Evolutionary conservation across 2,113 vertebrate genomes (phyloP).

Genomic region (Solea solea): DNA sequence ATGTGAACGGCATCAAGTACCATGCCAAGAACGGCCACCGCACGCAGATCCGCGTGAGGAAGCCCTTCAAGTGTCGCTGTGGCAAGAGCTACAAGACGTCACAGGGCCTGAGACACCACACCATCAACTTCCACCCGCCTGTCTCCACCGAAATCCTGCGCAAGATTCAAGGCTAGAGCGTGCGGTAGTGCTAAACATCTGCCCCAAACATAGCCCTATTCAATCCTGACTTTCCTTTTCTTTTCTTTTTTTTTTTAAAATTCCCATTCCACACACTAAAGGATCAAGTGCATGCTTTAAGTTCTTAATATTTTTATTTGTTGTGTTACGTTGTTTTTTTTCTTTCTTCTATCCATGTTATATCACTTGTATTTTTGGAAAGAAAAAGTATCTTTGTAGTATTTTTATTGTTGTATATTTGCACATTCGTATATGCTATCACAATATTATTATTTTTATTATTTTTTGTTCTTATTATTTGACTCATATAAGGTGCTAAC

Average conservation of each 20-base stretch:
- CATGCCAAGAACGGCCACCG: slow-evolving; percentile 99
- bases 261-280: slow-evolving; percentile 65
- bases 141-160: slow-evolving; percentile 96
- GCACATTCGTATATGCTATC: slow-evolving; percentile 92
- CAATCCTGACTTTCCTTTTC: slow-evolving; percentile 75
- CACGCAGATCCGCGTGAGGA: slow-evolving; percentile 98
- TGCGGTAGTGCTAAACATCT: slow-evolving; percentile 7
- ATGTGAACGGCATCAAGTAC: slow-evolving; percentile 99
- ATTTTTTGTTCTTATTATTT: slow-evolving; percentile 84
- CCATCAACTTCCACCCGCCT: slow-evolving; percentile 98
- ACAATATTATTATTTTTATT: slow-evolving; percentile 82
- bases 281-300: slow-evolving; percentile 92
- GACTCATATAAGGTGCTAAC: slow-evolving; percentile 92
- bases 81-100: slow-evolving; percentile 99
- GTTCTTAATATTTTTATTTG: slow-evolving; percentile 32
- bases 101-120: slow-evolving; percentile 98
- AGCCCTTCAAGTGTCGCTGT: slow-evolving; percentile 99
- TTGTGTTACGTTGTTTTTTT: slow-evolving; percentile 32
- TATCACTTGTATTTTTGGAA: slow-evolving; percentile 86
- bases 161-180: slow-evolving; percentile 95
- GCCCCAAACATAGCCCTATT: slow-evolving; percentile 49
- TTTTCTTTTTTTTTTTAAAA: slow-evolving; percentile 13
- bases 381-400: slow-evolving; percentile 88
- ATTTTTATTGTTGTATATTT: slow-evolving; percentile 92
- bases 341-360: slow-evolving; percentile 59